phyloP scores from a whole-genome alignment of 2,888 invertebrate species.

The Drosophila nr. perissopoda region DNA sequence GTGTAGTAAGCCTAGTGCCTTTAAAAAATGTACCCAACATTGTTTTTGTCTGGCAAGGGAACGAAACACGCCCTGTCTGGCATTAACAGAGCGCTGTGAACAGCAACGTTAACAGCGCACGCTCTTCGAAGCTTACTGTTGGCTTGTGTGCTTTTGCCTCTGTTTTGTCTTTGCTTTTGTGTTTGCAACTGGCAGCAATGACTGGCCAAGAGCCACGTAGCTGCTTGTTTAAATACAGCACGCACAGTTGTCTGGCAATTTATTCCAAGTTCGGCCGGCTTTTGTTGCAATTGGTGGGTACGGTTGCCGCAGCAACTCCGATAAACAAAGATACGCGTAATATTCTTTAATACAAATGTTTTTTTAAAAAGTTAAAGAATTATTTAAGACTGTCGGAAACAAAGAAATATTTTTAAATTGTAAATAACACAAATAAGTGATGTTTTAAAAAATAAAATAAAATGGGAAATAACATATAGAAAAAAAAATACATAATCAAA shows the following conservation, averaged over 20 bases:
- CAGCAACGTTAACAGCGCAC: conserved; percentile 52
- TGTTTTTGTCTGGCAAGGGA: conserved; percentile 37
- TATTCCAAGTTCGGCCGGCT: conserved; percentile 80
- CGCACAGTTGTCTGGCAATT: conserved; percentile 71
- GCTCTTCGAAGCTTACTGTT: conserved; percentile 66
- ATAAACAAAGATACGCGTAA: conserved; percentile 44
- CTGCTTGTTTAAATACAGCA: conserved; percentile 72
- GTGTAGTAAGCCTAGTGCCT: conserved; percentile 29
- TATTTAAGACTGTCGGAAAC: neutral
- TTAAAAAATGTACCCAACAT: conserved; percentile 36
- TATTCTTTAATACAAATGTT: conserved; percentile 5
- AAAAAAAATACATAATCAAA: neutral
- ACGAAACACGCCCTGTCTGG: conserved; percentile 34
- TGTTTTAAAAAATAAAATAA: neutral
- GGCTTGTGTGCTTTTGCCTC: conserved; percentile 49
- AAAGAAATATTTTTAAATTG: neutral
- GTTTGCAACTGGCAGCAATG: conserved; percentile 64
- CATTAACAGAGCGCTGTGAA: conserved; percentile 36
- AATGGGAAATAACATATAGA: neutral
- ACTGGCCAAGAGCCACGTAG: conserved; percentile 48
- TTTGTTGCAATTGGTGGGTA: conserved; percentile 68
- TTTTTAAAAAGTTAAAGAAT: conserved; percentile 3
- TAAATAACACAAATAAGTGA: neutral
- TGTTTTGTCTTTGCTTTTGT: conserved; percentile 39
- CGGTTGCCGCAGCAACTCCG: conserved; percentile 35